Percentiles rank a stretch among this genome's conserved stretches.
These are phyloP conservation scores for Micromesistius poutassou DNA, from an alignment of 2,797 vertebrate species.

Conservation along the genomic window DNA sequence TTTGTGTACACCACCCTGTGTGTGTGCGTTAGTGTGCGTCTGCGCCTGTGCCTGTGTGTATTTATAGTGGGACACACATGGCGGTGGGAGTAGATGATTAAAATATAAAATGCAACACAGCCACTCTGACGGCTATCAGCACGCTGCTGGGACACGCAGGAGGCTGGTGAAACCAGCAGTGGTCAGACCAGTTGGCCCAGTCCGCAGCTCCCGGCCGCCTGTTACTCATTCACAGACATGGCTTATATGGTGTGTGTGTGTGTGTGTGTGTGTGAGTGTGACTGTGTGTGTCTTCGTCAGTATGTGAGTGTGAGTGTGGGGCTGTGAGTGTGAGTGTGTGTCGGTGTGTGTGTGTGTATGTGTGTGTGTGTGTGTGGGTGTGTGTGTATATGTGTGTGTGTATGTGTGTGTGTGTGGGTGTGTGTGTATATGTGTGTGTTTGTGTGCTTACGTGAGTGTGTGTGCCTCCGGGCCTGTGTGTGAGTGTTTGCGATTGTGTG, in stretches of 20 bases:
- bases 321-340: too few relatives aligned
- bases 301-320: too few relatives aligned
- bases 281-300: too few relatives aligned
- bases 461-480: too few relatives aligned
- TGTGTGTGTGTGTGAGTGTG: too few relatives aligned
- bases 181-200: constrained; percentile 46
- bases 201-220: constrained; percentile 34
- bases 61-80: background rate
- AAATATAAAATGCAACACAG: background rate
- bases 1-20: background rate
- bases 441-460: too few relatives aligned
- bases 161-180: constrained; percentile 37
- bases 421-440: too few relatives aligned
- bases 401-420: too few relatives aligned
- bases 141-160: background rate
- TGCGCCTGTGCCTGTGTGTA: background rate
- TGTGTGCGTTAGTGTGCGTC: background rate
- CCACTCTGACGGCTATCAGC: constrained; percentile 27
- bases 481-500: too few relatives aligned
- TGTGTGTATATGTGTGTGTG: too few relatives aligned
- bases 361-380: too few relatives aligned
- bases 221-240: constrained; percentile 41
- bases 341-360: too few relatives aligned
- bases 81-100: background rate
- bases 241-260: background rate